Base-by-base conservation (phyloP, 2,888 invertebrate species). In the Netelia inedita region DNA sequence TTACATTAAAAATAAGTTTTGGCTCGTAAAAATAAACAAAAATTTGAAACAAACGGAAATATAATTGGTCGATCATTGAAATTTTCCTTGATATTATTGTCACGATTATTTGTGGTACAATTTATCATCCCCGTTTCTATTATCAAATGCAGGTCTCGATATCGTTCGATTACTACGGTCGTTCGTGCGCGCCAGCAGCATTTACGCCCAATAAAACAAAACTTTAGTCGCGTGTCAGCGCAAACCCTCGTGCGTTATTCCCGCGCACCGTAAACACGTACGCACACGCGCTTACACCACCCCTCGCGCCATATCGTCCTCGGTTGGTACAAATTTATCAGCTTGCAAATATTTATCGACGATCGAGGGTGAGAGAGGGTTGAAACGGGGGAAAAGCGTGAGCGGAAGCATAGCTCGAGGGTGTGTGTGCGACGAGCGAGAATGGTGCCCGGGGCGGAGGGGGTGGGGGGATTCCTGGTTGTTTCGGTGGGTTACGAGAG, bases 381-480 rank as follows among this genome's bases (percentile, higher is more conserved):
- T 50, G 69, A 76, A 59, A 55, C 69, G 59, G 69, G 71, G 71
- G 86, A 86, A 85, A 83, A 83, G 76, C 69, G 59, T 41, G 66
- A 74, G 83, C 74, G 79, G 46, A 57, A 82, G 43, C 50, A n/a
- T 53, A 57, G 69, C 23, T 55, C 19, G 57, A 16, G 65, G 53
- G 55, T 21, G 79, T 71, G 66, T 71, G 76, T 59, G 82, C 55
- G 72, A 83, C 71, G 35, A 84, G 87, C 80, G 84, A 87, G 74
- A 73, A 80, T 41, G 41, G 28, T 11, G 74, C 71, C 6, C 35
- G 1, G 23, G 23, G 23, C 6, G 35, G 35, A 6, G 75, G 66
- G 73, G 57, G 72, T n/a, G n/a, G 74, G 72, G 81, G 85, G 83
- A 69, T 85, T 83, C 85, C 82, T 66, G 74, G 78, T 87, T 78